phyloP scores from a whole-genome alignment of 2,797 vertebrate species.

The Catostomus latipinnis region DNA sequence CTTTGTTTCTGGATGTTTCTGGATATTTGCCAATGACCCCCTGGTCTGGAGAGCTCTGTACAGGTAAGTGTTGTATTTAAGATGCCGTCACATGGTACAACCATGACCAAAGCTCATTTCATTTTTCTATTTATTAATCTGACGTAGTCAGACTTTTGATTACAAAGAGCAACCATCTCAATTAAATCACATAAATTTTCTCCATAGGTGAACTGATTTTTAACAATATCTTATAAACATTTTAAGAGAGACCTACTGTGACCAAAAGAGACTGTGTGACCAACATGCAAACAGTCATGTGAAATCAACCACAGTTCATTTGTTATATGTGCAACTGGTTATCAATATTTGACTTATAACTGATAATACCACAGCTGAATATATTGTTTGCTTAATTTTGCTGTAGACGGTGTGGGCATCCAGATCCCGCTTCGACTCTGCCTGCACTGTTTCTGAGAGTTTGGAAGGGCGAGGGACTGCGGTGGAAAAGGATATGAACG shows the following conservation, averaged over 20 bases:
- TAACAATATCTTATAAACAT: too few species aligned
- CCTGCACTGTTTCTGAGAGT: constrained; percentile 81
- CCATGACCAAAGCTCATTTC: not conserved
- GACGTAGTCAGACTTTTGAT: too few species aligned
- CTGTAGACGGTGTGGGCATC: constrained; percentile 69
- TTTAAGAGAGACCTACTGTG: too few species aligned
- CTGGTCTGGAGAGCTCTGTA: constrained; percentile 71
- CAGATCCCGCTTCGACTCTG: constrained; percentile 82
- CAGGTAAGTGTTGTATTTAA: constrained; percentile 76
- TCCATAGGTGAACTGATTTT: too few species aligned
- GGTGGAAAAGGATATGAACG: constrained; percentile 84
- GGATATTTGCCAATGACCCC: constrained; percentile 95
- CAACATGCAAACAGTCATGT: too few species aligned
- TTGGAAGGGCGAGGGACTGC: constrained; percentile 85
- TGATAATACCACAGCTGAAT: not conserved
- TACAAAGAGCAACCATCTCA: too few species aligned
- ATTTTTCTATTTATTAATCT: not conserved
- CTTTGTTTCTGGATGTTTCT: constrained; percentile 62
- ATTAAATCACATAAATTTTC: too few species aligned
- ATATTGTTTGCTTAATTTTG: constrained; percentile 43
- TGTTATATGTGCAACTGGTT: not conserved
- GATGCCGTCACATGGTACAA: not conserved
- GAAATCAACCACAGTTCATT: too few species aligned
- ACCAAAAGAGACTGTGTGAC: too few species aligned
- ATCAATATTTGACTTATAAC: not conserved